Evolutionary conservation across 2,113 vertebrate genomes (phyloP).

Genomic region (Rhodinocichla rosea): DNA sequence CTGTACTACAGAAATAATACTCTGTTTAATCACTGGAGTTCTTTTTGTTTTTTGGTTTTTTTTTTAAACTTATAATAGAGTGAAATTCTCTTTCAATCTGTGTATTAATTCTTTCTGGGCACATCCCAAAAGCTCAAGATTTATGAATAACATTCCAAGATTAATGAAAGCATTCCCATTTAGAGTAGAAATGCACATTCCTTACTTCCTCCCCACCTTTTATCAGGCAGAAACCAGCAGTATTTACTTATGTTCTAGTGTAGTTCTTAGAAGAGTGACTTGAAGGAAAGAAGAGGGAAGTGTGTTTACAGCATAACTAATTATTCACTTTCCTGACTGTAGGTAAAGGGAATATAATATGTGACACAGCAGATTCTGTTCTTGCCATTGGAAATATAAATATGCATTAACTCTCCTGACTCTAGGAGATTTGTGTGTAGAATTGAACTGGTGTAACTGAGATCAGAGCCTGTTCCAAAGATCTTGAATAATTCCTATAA

Average conservation of each 20-base stretch:
- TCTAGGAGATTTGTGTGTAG: background rate
- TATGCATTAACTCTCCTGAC: background rate
- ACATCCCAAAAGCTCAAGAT: background rate
- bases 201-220: background rate
- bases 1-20: background rate
- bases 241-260: background rate
- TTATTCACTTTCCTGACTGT: background rate
- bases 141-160: background rate
- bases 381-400: background rate
- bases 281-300: background rate
- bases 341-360: background rate
- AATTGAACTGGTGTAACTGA: background rate
- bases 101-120: background rate
- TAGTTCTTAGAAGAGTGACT: background rate
- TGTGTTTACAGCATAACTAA: background rate
- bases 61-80: background rate
- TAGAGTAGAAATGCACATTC: background rate
- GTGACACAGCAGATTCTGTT: background rate
- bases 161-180: background rate
- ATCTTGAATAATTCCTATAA: constrained; percentile 21
- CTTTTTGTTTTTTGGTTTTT: background rate
- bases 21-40: background rate
- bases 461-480: background rate
- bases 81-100: background rate
- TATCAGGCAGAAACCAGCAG: background rate